These are phyloP conservation scores for Eudasyphora cyanicolor DNA, from an alignment of 2,888 invertebrate genomes.

Conservation along the genomic window DNA sequence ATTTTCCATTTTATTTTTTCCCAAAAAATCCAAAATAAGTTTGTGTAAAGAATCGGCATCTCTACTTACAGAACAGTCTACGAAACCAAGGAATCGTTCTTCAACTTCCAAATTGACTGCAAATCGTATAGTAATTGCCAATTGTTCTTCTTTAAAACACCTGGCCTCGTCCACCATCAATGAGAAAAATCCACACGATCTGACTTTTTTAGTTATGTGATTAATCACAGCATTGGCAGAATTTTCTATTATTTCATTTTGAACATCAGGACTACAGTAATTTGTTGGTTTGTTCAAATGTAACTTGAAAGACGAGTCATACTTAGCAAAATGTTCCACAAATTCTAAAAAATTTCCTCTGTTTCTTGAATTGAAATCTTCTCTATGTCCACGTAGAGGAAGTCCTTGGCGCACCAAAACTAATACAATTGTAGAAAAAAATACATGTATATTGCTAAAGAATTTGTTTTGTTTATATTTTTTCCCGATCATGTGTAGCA, in stretches of 20 bases:
- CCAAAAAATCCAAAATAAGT: constrained; percentile 19
- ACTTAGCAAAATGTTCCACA: constrained; percentile 26
- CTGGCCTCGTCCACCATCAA: constrained; percentile 37
- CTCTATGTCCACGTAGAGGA: background rate
- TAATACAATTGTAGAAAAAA: too few relatives aligned
- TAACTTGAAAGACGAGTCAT: constrained; percentile 27
- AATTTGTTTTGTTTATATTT: too few relatives aligned
- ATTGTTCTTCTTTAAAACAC: constrained; percentile 33
- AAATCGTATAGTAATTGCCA: constrained; percentile 31
- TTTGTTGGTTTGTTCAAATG: background rate
- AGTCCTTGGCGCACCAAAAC: constrained; percentile 9
- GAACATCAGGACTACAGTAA: background rate
- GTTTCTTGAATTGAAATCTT: constrained; percentile 4
- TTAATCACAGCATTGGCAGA: background rate
- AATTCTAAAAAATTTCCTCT: constrained; percentile 35
- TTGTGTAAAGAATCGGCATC: background rate
- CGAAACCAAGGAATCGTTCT: constrained; percentile 29
- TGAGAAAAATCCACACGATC: constrained; percentile 24
- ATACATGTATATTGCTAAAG: too few relatives aligned
- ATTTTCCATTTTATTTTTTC: background rate
- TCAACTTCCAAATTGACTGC: constrained; percentile 23
- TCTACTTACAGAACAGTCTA: background rate
- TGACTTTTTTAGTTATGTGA: background rate
- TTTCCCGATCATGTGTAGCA: too few relatives aligned
- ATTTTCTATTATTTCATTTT: background rate